phyloP scores from a whole-genome alignment of 2,888 invertebrate genomes.

The Acleris cristana region DNA sequence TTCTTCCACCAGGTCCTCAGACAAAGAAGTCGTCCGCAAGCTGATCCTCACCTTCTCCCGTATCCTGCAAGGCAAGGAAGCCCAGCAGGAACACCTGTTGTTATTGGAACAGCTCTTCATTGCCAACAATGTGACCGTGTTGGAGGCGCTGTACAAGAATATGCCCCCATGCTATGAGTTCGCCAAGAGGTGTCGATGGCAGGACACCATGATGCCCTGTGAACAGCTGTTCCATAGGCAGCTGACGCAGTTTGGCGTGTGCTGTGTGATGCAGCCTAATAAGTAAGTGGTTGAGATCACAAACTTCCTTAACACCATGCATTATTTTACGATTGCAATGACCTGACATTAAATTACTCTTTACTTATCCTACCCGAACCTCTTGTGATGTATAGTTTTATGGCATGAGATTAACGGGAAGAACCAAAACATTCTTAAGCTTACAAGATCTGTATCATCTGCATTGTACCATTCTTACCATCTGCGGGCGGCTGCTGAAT shows the following conservation, averaged over 20 bases:
- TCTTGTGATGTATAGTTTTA: no score
- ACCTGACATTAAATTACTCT: no score
- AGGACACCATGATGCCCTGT: slow-evolving; percentile 53
- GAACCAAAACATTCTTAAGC: no score
- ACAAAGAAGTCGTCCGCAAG: slow-evolving; percentile 40
- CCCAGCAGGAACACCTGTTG: slow-evolving; percentile 46
- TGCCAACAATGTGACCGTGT: slow-evolving; percentile 52
- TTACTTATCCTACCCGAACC: no score
- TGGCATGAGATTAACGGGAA: no score
- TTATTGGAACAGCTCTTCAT: slow-evolving; percentile 54
- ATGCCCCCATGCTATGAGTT: slow-evolving; percentile 55
- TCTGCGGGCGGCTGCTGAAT: no score
- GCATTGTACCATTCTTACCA: no score
- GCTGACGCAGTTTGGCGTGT: slow-evolving; percentile 60
- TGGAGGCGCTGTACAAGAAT: slow-evolving; percentile 50
- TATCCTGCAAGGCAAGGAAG: slow-evolving; percentile 50
- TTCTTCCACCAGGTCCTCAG: slow-evolving; percentile 41
- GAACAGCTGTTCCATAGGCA: slow-evolving; percentile 55
- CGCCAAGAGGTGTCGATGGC: slow-evolving; percentile 59
- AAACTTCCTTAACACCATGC: neutral
- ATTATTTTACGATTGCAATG: no score
- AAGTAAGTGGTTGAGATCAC: slow-evolving; percentile 48
- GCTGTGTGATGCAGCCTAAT: slow-evolving; percentile 60
- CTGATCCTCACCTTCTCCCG: slow-evolving; percentile 48
- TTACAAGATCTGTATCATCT: no score